Percentiles rank a stretch among this genome's conserved stretches.
phyloP scores from a whole-genome alignment of 2,797 vertebrate species.

The Vespertilio murinus region DNA sequence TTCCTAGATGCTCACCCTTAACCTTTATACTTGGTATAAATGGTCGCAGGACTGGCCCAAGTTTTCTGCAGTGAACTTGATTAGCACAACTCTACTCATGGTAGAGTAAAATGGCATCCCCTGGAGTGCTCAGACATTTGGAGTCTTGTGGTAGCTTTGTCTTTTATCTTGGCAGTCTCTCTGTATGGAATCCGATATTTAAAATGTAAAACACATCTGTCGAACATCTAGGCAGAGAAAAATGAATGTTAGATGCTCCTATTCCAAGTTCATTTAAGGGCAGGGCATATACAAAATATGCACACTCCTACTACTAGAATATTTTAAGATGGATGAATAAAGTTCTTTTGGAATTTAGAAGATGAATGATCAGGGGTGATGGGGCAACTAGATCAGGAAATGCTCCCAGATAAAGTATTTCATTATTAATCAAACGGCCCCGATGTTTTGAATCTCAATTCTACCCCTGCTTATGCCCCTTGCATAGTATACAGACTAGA shows the following conservation, averaged over 20 bases:
- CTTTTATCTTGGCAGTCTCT: neutral
- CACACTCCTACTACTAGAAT: neutral
- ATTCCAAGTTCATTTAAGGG: neutral
- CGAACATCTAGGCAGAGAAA: neutral
- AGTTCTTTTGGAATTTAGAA: neutral
- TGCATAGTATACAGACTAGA: neutral
- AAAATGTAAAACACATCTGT: neutral
- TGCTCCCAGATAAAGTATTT: neutral
- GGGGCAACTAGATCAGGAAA: neutral
- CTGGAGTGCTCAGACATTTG: neutral
- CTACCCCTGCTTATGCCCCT: neutral
- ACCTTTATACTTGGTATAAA: neutral
- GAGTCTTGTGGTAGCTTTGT: neutral
- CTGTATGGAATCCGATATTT: neutral
- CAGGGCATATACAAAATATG: neutral
- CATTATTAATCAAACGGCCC: neutral
- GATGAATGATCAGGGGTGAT: neutral
- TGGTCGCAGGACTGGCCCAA: neutral
- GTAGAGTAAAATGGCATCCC: no score
- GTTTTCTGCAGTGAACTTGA: neutral
- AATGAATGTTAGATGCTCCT: neutral
- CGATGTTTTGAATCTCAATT: neutral
- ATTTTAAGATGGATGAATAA: neutral
- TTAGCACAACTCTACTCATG: neutral
- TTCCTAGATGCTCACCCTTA: neutral